A percentile compares a stretch with the other conserved stretches of the same genome.
Conservation (phyloP, 2,888 invertebrate genomes). For the Acronicta alni region DNA sequence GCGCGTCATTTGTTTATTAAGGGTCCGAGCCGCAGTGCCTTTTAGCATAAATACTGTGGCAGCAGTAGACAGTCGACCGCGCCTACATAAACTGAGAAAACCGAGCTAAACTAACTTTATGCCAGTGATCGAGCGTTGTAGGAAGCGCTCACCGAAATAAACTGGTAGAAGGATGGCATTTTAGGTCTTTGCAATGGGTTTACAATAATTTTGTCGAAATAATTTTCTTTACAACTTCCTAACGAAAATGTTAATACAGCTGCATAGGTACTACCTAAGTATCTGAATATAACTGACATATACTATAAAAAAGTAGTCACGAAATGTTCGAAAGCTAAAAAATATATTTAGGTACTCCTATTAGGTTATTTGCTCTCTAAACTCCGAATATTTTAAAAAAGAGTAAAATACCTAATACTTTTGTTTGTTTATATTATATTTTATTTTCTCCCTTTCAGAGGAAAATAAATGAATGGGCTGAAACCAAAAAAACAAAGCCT, state of each 20-base stretch:
- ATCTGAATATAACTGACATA: no score
- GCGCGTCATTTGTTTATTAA: constrained; percentile 86
- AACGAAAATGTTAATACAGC: no score
- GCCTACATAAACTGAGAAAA: constrained; percentile 60
- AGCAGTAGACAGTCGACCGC: constrained; percentile 59
- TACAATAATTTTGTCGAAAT: background rate
- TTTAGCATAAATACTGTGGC: constrained; percentile 81
- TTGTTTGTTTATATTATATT: background rate
- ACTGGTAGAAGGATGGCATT: constrained; percentile 34
- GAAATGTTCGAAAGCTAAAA: background rate
- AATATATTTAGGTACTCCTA: background rate
- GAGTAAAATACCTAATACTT: background rate
- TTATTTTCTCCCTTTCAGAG: constrained; percentile 31
- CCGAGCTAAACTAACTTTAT: constrained; percentile 57
- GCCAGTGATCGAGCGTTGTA: constrained; percentile 43
- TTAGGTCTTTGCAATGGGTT: constrained; percentile 15
- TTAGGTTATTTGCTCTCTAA: no score
- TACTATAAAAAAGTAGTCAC: no score
- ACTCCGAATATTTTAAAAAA: no score
- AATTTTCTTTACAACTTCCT: no score
- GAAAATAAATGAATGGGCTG: constrained; percentile 30
- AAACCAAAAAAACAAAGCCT: constrained; percentile 51
- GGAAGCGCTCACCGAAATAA: constrained; percentile 52
- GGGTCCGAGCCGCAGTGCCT: constrained; percentile 73
- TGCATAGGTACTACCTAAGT: no score